Conservation (phyloP, 1,140 invertebrate genomes). For the Cydia pomonella region DNA sequence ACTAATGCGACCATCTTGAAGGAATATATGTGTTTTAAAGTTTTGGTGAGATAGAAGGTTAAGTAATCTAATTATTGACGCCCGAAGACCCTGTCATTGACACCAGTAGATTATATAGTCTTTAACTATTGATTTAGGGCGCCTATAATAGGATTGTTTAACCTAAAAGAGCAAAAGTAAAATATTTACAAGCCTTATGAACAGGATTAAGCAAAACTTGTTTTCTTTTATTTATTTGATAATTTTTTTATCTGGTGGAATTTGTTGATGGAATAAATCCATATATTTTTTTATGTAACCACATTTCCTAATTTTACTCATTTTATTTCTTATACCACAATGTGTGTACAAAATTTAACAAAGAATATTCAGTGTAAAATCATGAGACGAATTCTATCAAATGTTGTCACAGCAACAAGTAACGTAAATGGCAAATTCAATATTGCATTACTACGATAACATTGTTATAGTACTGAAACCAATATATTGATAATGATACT, state of each 20-base stretch:
- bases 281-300: neutral
- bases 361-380: neutral
- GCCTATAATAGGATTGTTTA: neutral
- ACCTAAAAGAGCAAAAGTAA: neutral
- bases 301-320: neutral
- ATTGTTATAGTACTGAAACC: neutral
- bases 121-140: neutral
- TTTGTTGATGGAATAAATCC: neutral
- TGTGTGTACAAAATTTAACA: neutral
- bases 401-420: neutral
- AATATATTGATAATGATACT: neutral
- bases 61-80: neutral
- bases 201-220: neutral
- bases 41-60: neutral
- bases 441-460: neutral
- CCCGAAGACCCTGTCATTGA: too few relatives aligned
- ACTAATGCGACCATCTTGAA: neutral
- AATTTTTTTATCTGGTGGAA: neutral
- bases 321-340: neutral
- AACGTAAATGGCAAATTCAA: neutral
- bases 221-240: neutral
- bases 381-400: neutral
- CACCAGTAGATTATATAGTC: neutral
- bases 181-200: slow-evolving; percentile 9
- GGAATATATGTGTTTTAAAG: neutral